Evolutionary conservation across 2,113 vertebrate genomes (phyloP).

Genomic region (Chascanopsetta lugubris): DNA sequence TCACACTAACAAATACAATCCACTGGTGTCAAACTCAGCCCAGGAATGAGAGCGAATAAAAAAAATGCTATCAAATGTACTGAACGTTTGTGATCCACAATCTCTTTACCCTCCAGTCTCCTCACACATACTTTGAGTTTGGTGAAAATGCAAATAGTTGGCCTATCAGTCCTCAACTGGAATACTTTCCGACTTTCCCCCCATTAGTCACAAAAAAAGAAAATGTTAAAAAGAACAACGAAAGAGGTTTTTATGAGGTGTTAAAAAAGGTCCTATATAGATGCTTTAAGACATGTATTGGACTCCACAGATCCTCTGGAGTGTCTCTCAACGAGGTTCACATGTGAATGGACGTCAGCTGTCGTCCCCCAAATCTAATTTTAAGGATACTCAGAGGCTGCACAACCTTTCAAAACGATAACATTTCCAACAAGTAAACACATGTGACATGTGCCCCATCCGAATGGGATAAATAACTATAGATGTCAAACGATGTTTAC

Average conservation of each 20-base stretch:
- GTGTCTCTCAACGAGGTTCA: no score
- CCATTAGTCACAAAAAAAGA: not conserved
- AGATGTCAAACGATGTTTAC: no score
- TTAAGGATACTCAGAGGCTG: no score
- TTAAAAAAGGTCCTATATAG: not conserved
- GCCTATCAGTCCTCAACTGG: not conserved
- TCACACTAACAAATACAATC: not conserved
- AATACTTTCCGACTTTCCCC: not conserved
- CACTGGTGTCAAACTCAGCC: constrained; percentile 11
- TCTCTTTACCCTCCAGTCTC: not conserved
- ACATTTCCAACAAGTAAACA: no score
- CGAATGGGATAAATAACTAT: no score
- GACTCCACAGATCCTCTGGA: no score
- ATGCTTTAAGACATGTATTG: no score
- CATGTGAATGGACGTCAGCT: no score
- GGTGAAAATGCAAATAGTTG: not conserved
- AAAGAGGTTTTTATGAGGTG: not conserved
- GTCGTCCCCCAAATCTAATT: no score
- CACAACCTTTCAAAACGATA: no score
- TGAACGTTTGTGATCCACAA: constrained; percentile 4
- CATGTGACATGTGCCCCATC: no score
- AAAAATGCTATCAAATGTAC: constrained; percentile 17
- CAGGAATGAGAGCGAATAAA: constrained; percentile 41
- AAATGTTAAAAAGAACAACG: constrained; percentile 15
- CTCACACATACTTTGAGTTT: no score